Evolutionary conservation across 1,140 invertebrate species (phyloP).

Genomic region (Lasaia peninsularis): DNA sequence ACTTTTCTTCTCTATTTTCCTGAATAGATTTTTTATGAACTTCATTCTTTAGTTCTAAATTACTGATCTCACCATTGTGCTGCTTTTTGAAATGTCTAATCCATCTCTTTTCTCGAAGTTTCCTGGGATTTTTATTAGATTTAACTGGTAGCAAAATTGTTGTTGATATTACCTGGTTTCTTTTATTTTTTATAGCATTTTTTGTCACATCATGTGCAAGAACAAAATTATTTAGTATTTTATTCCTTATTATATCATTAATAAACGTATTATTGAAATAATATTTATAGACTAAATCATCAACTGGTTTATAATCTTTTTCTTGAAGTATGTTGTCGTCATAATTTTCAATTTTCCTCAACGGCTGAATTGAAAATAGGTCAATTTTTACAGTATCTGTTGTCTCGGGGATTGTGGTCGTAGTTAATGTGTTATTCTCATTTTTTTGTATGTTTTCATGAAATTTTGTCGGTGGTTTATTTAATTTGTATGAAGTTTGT

Average conservation of each 20-base stretch:
- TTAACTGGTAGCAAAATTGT: constrained; percentile 50
- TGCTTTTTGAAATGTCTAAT: constrained; percentile 38
- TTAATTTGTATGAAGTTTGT: constrained; percentile 22
- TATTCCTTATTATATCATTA: constrained; percentile 53
- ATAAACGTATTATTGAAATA: constrained; percentile 69
- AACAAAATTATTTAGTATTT: constrained; percentile 40
- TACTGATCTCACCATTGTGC: constrained; percentile 13
- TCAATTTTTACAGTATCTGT: constrained; percentile 60
- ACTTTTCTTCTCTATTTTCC: constrained; percentile 24
- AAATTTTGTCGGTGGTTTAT: constrained; percentile 22
- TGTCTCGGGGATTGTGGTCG: constrained; percentile 21
- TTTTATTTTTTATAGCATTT: constrained; percentile 34
- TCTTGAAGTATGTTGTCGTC: constrained; percentile 51
- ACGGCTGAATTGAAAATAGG: constrained; percentile 47
- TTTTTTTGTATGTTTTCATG: constrained; percentile 17
- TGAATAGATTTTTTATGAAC: no score
- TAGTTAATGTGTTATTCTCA: constrained; percentile 21
- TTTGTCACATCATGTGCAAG: neutral
- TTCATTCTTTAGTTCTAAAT: neutral
- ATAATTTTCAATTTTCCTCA: constrained; percentile 38
- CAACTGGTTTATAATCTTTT: constrained; percentile 55
- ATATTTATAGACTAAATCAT: constrained; percentile 65
- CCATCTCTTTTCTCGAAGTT: constrained; percentile 48
- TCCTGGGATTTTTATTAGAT: constrained; percentile 23
- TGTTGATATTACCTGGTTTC: constrained; percentile 28